A percentile compares a stretch with the other conserved stretches of the same genome.
Conservation (phyloP, 2,797 vertebrate species). For the Phrynocephalus guinanensis region DNA sequence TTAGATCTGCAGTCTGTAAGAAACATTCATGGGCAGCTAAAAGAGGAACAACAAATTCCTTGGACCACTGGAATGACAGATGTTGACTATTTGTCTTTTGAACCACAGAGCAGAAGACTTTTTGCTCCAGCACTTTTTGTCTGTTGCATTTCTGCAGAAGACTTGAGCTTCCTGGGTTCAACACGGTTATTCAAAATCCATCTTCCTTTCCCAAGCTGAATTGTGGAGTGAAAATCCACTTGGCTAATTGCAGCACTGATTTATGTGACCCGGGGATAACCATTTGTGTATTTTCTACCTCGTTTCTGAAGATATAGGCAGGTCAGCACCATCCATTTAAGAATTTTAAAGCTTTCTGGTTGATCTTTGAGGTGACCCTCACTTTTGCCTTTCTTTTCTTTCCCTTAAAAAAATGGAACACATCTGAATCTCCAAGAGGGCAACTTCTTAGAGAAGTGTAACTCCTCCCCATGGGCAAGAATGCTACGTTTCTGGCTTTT, state of each 20-base stretch:
- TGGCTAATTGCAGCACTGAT: conserved; percentile 18
- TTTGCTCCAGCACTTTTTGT: neutral
- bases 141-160: neutral
- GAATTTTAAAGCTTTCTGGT: conserved; percentile 1
- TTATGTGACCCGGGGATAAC: conserved; percentile 2
- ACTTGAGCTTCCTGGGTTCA: neutral
- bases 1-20: no score
- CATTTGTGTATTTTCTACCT: neutral
- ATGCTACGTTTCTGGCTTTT: neutral
- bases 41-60: no score
- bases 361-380: conserved; percentile 23
- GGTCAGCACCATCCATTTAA: conserved; percentile 3
- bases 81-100: no score
- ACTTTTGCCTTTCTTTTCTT: neutral
- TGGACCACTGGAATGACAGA: no score
- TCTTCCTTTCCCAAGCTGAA: conserved; percentile 8
- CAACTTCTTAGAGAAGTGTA: conserved; percentile 12
- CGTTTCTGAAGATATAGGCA: conserved; percentile 13
- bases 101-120: no score
- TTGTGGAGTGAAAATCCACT: conserved; percentile 13
- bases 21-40: no score
- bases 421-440: conserved; percentile 2
- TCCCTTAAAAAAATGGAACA: neutral
- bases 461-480: neutral
- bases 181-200: conserved; percentile 5